A percentile compares a stretch with the other conserved stretches of the same genome.
Evolutionary conservation across 2,888 invertebrate species (phyloP).

Genomic region (Chironomus tentans): DNA sequence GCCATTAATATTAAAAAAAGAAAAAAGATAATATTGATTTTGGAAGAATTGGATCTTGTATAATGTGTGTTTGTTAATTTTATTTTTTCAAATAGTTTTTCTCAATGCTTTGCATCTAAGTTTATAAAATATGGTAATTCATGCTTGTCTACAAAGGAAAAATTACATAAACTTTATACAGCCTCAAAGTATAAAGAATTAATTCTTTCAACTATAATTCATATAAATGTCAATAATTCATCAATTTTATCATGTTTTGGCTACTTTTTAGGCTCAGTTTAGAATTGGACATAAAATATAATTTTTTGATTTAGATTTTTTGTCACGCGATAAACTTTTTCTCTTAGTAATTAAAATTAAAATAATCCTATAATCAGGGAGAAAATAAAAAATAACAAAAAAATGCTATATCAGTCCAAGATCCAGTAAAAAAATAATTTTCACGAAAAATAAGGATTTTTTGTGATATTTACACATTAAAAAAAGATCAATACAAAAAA

Average conservation of each 20-base stretch:
- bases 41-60: not conserved
- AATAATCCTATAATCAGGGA: conserved; percentile 25
- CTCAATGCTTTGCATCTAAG: not conserved
- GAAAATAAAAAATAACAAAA: conserved; percentile 26
- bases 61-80: not conserved
- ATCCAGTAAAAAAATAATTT: not conserved
- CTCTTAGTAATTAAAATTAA: conserved; percentile 25
- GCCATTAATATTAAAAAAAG: too few relatives aligned
- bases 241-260: not conserved
- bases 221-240: not conserved
- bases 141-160: not conserved
- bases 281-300: not conserved
- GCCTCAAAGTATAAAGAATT: not conserved
- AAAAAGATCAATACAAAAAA: not conserved
- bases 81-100: not conserved
- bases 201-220: not conserved
- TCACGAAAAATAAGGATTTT: not conserved
- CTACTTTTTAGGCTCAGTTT: not conserved
- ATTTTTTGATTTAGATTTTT: not conserved
- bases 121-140: not conserved
- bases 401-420: conserved; percentile 21
- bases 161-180: not conserved
- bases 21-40: not conserved
- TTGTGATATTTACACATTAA: not conserved
- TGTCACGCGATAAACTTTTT: not conserved